Percentiles rank a stretch among this genome's conserved stretches.
phyloP scores from a whole-genome alignment of 2,113 vertebrate species.

The Physeter macrocephalus region DNA sequence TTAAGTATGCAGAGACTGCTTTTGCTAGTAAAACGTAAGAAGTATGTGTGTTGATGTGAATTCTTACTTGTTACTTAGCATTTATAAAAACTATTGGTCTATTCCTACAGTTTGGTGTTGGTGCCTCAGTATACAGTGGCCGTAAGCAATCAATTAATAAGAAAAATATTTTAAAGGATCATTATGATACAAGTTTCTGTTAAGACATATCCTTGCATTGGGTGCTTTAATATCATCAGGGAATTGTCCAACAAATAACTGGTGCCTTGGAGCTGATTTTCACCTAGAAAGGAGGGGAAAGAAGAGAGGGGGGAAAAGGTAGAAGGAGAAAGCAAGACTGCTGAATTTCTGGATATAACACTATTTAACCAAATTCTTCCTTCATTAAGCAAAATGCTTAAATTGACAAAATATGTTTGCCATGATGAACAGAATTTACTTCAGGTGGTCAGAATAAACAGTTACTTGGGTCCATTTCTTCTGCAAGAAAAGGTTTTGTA shows the following conservation, averaged over 20 bases:
- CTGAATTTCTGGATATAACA: background rate
- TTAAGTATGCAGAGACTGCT: background rate
- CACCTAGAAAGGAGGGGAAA: background rate
- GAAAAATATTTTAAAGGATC: background rate
- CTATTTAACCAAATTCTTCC: background rate
- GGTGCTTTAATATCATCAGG: background rate
- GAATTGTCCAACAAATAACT: background rate
- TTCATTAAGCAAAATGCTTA: slow-evolving; percentile 42
- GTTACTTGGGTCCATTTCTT: background rate
- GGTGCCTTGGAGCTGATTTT: background rate
- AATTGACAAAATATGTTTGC: background rate
- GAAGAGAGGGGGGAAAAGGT: background rate
- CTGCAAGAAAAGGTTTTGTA: background rate
- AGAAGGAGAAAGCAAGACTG: background rate
- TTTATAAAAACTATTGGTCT: background rate
- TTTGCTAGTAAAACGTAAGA: background rate
- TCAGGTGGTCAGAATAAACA: background rate
- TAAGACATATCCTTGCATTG: background rate
- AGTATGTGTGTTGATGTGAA: background rate
- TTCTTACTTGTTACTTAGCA: background rate
- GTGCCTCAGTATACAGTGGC: background rate
- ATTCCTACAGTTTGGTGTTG: background rate
- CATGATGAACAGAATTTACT: slow-evolving; percentile 21
- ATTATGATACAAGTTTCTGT: background rate
- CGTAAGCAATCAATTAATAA: background rate